phyloP scores from a whole-genome alignment of 1,140 invertebrate species.

The Drosophila nannoptera region DNA sequence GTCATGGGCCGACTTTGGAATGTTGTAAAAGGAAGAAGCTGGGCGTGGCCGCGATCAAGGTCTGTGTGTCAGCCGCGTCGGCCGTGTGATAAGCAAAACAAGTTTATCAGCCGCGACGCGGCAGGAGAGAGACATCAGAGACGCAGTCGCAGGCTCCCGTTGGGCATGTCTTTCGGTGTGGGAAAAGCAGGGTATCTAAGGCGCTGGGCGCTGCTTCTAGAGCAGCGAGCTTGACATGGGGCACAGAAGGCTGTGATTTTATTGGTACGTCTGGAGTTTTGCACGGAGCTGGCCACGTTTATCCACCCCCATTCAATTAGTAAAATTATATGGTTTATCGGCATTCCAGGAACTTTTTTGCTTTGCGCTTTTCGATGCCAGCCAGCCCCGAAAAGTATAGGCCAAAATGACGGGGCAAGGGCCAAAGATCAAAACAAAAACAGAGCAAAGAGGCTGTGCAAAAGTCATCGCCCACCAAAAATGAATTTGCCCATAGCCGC shows the following conservation, averaged over 20 bases:
- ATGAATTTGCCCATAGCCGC: constrained; percentile 48
- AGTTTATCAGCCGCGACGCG: too few species aligned
- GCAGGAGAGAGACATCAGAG: too few species aligned
- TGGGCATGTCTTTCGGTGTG: too few species aligned
- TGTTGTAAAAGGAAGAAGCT: too few species aligned
- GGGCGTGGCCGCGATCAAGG: too few species aligned
- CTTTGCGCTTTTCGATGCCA: constrained; percentile 33
- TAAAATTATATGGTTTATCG: constrained; percentile 74
- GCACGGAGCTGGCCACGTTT: constrained; percentile 51
- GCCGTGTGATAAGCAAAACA: too few species aligned
- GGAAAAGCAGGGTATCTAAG: background rate
- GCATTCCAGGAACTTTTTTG: constrained; percentile 61
- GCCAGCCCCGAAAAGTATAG: constrained; percentile 62
- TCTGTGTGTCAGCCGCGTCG: too few species aligned
- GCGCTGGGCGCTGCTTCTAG: background rate
- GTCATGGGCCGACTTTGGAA: too few species aligned
- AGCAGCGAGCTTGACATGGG: constrained; percentile 9
- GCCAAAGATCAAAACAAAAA: constrained; percentile 72
- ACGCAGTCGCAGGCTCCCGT: too few species aligned
- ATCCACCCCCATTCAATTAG: constrained; percentile 77
- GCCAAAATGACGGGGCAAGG: constrained; percentile 66
- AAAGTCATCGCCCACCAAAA: constrained; percentile 78
- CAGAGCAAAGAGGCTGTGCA: constrained; percentile 60
- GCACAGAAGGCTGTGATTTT: constrained; percentile 1
- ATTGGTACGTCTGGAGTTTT: constrained; percentile 21